These are phyloP conservation scores for Sebastes nivosus DNA, from an alignment of 2,797 vertebrate species.

Conservation along the genomic window DNA sequence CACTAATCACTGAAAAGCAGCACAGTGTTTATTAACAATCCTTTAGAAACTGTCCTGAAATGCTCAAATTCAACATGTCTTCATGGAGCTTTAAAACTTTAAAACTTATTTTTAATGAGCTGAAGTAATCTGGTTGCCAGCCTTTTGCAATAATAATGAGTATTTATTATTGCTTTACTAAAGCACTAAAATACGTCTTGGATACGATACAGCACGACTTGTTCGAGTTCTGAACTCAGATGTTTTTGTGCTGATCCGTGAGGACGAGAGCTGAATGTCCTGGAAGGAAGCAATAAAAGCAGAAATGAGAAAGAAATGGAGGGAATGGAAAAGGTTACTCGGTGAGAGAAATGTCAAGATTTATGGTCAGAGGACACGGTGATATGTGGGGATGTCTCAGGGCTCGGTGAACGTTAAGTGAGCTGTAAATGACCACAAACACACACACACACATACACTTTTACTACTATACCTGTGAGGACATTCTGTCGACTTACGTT, in stretches of 20 bases:
- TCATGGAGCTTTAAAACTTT: not conserved
- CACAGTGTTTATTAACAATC: not conserved
- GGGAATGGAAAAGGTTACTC: not conserved
- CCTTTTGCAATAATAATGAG: not conserved
- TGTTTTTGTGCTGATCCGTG: not conserved
- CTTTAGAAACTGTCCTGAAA: not conserved
- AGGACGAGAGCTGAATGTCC: conserved; percentile 3
- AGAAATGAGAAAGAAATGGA: not conserved
- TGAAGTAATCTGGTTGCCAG: not conserved
- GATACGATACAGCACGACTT: not conserved
- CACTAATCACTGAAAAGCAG: not conserved
- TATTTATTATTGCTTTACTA: not conserved
- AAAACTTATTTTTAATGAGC: not conserved
- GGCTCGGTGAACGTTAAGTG: not conserved
- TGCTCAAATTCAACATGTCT: not conserved
- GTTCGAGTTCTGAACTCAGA: not conserved
- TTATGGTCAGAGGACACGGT: not conserved
- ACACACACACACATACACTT: not conserved
- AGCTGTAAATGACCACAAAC: not conserved
- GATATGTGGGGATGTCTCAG: conserved; percentile 10
- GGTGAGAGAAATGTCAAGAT: not conserved
- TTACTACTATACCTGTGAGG: not conserved
- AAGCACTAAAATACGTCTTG: not conserved
- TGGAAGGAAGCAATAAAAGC: not conserved
- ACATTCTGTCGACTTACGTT: not conserved